Evolutionary conservation across 2,797 vertebrate species (phyloP).

Genomic region (Eremophila alpestris): DNA sequence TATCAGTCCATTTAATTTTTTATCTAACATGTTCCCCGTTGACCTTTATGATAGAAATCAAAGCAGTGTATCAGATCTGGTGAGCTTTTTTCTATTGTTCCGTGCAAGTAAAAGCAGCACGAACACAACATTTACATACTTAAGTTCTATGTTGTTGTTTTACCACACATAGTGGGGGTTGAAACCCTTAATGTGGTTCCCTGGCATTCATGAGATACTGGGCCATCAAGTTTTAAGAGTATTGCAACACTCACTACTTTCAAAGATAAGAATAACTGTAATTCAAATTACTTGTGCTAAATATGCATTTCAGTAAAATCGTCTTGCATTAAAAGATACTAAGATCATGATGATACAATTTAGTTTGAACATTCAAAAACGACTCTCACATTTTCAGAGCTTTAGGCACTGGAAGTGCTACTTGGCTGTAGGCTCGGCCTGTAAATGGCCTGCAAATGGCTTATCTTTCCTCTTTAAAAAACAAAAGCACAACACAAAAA

Average conservation of each 20-base stretch:
- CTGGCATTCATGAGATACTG: not conserved
- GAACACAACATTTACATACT: slow-evolving; percentile 8
- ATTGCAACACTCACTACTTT: not conserved
- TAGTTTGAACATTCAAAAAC: not conserved
- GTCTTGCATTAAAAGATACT: not conserved
- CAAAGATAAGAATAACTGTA: slow-evolving; percentile 10
- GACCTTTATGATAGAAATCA: slow-evolving; percentile 19
- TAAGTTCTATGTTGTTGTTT: not conserved
- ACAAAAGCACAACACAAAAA: not conserved
- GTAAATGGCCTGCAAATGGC: not conserved
- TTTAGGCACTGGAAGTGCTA: not conserved
- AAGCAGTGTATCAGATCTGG: not conserved
- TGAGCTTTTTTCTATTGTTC: not conserved
- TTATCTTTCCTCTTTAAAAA: not conserved
- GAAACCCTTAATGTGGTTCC: slow-evolving; percentile 25
- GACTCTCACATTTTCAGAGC: not conserved
- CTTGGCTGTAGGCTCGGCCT: not conserved
- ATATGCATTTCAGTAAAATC: not conserved
- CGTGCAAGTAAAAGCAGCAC: not conserved
- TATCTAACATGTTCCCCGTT: not conserved
- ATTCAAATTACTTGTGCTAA: not conserved
- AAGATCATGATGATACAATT: not conserved
- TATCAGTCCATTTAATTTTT: not conserved
- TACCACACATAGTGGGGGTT: not conserved
- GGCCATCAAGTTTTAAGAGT: not conserved